A percentile compares a stretch with the other conserved stretches of the same genome.
These are phyloP conservation scores for Pollicipes pollicipes DNA, from an alignment of 1,140 invertebrate species.

Conservation along the genomic window DNA sequence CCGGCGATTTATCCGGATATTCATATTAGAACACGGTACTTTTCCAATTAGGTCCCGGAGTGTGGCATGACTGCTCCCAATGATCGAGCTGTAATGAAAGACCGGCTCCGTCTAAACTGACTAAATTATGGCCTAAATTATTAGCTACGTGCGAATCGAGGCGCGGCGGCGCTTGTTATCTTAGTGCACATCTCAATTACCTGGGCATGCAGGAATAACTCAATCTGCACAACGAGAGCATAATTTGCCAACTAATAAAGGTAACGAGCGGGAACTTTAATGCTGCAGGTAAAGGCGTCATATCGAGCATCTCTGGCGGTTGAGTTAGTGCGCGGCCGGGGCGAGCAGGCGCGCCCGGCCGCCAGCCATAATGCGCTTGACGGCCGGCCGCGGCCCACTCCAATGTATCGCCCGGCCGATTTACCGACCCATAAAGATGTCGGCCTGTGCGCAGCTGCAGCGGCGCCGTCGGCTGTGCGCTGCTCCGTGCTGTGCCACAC, in stretches of 20 bases:
- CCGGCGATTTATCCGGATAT: not conserved
- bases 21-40: not conserved
- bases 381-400: not conserved
- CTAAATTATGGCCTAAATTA: not conserved
- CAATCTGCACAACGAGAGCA: slow-evolving; percentile 1
- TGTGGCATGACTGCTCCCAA: not conserved
- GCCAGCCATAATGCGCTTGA: no score
- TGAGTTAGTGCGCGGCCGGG: not conserved
- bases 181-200: not conserved
- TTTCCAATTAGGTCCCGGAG: not conserved
- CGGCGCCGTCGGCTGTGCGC: no score
- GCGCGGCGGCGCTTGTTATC: not conserved
- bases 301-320: not conserved
- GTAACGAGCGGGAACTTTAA: not conserved
- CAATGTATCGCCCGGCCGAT: not conserved
- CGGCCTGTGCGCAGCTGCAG: no score
- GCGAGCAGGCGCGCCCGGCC: no score
- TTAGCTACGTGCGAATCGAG: not conserved
- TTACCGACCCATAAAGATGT: not conserved
- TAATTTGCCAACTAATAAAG: slow-evolving; percentile 2
- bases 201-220: not conserved
- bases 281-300: not conserved
- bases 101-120: not conserved
- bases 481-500: no score
- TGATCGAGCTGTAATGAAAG: not conserved